phyloP scores from a whole-genome alignment of 1,140 invertebrate genomes.

The Brachystomella parvula region DNA sequence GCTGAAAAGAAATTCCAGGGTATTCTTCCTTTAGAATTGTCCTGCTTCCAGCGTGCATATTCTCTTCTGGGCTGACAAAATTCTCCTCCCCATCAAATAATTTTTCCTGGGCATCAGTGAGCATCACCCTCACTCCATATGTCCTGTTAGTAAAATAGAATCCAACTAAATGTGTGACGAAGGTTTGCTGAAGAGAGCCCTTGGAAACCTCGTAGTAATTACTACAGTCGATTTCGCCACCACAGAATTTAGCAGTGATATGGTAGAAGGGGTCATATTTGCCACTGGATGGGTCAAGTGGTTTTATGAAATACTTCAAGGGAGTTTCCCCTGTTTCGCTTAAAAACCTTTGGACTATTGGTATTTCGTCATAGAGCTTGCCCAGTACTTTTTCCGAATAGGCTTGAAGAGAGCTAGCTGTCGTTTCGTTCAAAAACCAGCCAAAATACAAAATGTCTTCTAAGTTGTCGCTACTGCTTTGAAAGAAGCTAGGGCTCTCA shows the following conservation, averaged over 20 bases:
- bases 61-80: too few relatives aligned
- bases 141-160: constrained; percentile 25
- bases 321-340: background rate
- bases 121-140: constrained; percentile 26
- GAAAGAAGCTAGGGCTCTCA: too few relatives aligned
- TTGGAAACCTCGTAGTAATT: constrained; percentile 5
- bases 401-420: constrained; percentile 11
- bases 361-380: constrained; percentile 1
- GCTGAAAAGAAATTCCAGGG: constrained; percentile 18
- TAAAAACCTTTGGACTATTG: constrained; percentile 15
- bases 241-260: constrained; percentile 31
- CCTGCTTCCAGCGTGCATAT: too few relatives aligned
- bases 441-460: constrained; percentile 24
- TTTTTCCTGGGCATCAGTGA: constrained; percentile 21
- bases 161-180: constrained; percentile 27
- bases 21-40: constrained; percentile 6
- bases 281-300: constrained; percentile 25
- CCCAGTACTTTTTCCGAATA: constrained; percentile 11
- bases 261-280: constrained; percentile 31
- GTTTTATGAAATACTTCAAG: constrained; percentile 26
- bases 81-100: constrained; percentile 14
- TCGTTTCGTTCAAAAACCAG: constrained; percentile 15
- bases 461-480: too few relatives aligned
- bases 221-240: constrained; percentile 3
- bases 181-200: background rate